Conservation (phyloP, 2,113 vertebrate species). For the Cheilinus undulatus region DNA sequence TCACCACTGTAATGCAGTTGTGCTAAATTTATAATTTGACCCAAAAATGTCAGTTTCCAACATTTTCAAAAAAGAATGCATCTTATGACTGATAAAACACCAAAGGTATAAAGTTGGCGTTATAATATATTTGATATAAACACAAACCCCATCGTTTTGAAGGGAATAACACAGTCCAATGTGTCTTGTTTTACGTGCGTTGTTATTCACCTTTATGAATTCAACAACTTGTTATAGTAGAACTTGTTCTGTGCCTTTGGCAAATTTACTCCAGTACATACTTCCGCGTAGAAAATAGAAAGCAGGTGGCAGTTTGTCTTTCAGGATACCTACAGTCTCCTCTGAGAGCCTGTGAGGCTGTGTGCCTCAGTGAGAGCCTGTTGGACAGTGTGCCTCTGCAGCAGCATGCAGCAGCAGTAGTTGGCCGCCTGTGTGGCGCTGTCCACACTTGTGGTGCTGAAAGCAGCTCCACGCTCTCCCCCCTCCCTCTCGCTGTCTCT, state of each 20-base stretch:
- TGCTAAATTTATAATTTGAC: not conserved
- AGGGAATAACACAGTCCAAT: not conserved
- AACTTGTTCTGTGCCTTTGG: not conserved
- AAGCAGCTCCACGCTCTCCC: conserved; percentile 41
- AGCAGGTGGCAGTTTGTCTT: not conserved
- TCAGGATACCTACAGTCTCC: not conserved
- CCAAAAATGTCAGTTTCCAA: not conserved
- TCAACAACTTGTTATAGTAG: not conserved
- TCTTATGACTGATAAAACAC: not conserved
- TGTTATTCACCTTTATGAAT: not conserved
- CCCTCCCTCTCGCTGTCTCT: conserved; percentile 17
- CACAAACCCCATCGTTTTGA: not conserved
- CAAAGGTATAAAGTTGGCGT: not conserved
- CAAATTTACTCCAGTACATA: not conserved
- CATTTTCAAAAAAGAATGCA: not conserved
- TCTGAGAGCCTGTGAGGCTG: not conserved
- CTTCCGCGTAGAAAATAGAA: not conserved
- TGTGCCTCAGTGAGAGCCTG: conserved; percentile 9
- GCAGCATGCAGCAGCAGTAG: conserved; percentile 66
- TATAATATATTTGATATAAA: not conserved
- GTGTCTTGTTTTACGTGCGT: not conserved
- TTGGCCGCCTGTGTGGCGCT: conserved; percentile 82
- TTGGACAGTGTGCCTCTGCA: conserved; percentile 9
- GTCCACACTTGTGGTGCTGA: conserved; percentile 83
- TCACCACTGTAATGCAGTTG: not conserved